Evolutionary conservation across 2,888 invertebrate species (phyloP).

Genomic region (Adela reaumurella): DNA sequence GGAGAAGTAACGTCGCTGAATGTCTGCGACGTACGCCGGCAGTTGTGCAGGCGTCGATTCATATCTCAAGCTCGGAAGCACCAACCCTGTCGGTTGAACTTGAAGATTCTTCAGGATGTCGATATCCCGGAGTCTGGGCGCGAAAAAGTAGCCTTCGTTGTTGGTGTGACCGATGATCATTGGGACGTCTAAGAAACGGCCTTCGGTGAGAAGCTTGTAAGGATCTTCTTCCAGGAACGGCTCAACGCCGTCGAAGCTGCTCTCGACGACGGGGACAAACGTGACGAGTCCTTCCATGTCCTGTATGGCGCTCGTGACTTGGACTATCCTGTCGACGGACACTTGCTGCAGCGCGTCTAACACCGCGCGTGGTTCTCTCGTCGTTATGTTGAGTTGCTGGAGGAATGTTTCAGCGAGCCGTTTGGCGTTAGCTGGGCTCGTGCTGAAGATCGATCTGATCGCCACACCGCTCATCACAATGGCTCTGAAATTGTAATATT

Average conservation of each 20-base stretch:
- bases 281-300: slow-evolving; percentile 25
- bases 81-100: slow-evolving; percentile 18
- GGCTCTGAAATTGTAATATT: slow-evolving; percentile 28
- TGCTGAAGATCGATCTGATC: slow-evolving; percentile 24
- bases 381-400: slow-evolving; percentile 37
- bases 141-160: slow-evolving; percentile 33
- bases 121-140: slow-evolving; percentile 23
- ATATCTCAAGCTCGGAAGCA: slow-evolving; percentile 22
- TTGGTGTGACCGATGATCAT: slow-evolving; percentile 33
- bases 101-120: slow-evolving; percentile 21
- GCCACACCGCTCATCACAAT: slow-evolving; percentile 37
- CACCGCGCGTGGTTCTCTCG: slow-evolving; percentile 24
- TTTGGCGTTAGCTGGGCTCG: slow-evolving; percentile 27
- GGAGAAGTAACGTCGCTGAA: slow-evolving; percentile 25
- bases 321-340: slow-evolving; percentile 26
- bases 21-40: slow-evolving; percentile 16
- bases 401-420: slow-evolving; percentile 22
- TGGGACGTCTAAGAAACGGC: slow-evolving; percentile 25
- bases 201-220: slow-evolving; percentile 19
- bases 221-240: slow-evolving; percentile 33
- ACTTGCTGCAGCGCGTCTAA: slow-evolving; percentile 24
- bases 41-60: slow-evolving; percentile 14
- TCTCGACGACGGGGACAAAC: slow-evolving; percentile 36
- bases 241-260: slow-evolving; percentile 24
- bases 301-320: slow-evolving; percentile 23